phyloP scores from a whole-genome alignment of 2,888 invertebrate genomes.

The Aleiodes leptofemur region DNA sequence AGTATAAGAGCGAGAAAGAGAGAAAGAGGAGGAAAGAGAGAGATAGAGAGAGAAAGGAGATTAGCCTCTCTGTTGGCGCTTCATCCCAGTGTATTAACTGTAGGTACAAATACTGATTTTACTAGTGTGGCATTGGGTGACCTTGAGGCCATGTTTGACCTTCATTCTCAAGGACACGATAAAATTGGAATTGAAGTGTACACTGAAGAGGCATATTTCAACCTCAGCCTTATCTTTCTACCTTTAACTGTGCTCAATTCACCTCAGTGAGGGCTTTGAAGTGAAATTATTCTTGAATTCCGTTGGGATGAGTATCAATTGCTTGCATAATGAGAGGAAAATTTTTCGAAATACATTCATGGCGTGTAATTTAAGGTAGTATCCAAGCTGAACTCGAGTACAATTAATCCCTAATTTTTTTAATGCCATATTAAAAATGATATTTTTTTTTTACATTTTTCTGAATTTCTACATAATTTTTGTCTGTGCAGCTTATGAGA shows the following conservation, averaged over 20 bases:
- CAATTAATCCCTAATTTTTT: too few species aligned
- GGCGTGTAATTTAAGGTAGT: too few species aligned
- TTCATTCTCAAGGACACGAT: constrained; percentile 17
- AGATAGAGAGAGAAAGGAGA: too few species aligned
- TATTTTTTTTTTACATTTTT: too few species aligned
- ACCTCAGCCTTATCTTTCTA: background rate
- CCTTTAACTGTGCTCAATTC: background rate
- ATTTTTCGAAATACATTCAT: too few species aligned
- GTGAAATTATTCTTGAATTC: background rate
- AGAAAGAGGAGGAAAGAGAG: too few species aligned
- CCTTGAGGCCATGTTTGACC: background rate
- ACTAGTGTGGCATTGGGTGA: background rate
- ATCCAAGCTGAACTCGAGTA: too few species aligned
- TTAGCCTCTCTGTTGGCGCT: background rate
- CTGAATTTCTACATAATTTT: too few species aligned
- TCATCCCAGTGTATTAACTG: constrained; percentile 5
- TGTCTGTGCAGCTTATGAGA: too few species aligned
- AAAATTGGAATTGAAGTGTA: constrained; percentile 2
- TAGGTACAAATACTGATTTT: constrained; percentile 1
- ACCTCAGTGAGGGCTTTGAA: background rate
- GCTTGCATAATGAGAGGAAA: background rate
- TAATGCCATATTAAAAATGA: too few species aligned
- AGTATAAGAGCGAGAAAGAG: too few species aligned
- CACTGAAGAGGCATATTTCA: background rate
- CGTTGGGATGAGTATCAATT: constrained; percentile 16